These are phyloP conservation scores for Tuta absoluta DNA, from an alignment of 2,888 invertebrate genomes.

Conservation along the genomic window DNA sequence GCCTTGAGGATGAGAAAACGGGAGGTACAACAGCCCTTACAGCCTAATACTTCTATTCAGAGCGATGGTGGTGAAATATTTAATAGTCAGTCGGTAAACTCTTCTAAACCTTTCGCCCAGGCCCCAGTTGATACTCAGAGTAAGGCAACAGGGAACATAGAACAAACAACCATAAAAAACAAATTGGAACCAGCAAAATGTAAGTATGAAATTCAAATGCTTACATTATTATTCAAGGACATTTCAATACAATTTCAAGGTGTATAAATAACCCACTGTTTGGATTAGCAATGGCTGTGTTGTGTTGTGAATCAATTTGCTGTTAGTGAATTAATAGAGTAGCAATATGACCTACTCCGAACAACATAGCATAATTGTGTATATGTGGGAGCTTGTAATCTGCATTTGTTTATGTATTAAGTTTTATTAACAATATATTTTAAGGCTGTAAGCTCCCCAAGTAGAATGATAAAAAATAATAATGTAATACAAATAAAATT, in stretches of 20 bases:
- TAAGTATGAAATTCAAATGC: neutral
- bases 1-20: conserved; percentile 50
- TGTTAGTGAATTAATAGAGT: too few species aligned
- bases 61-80: conserved; percentile 43
- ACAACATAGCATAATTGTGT: too few species aligned
- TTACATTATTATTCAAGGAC: neutral
- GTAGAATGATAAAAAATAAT: too few species aligned
- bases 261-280: neutral
- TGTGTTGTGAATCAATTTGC: neutral
- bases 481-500: too few species aligned
- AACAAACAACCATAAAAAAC: neutral
- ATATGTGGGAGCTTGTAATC: too few species aligned
- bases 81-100: neutral
- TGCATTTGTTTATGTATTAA: too few species aligned
- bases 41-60: conserved; percentile 32
- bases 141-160: neutral
- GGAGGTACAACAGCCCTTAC: conserved; percentile 32
- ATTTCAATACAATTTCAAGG: neutral
- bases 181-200: neutral
- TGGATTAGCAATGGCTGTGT: neutral
- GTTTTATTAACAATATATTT: too few species aligned
- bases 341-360: too few species aligned
- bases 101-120: neutral
- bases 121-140: neutral
- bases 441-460: too few species aligned